phyloP scores from a whole-genome alignment of 1,140 invertebrate genomes.

The Pentalonia nigronervosa region DNA sequence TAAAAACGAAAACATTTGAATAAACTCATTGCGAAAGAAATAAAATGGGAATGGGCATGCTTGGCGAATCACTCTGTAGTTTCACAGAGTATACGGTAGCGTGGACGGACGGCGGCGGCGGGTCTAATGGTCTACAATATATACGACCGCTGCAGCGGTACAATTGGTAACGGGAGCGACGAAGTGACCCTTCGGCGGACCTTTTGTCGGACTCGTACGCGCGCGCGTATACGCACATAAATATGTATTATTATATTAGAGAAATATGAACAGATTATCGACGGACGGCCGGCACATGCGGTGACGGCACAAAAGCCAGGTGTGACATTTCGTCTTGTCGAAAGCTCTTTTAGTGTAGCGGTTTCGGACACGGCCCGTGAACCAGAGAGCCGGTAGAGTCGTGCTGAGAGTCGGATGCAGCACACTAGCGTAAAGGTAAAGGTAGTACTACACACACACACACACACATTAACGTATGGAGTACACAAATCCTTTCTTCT shows the following conservation, averaged over 20 bases:
- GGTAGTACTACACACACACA: not conserved
- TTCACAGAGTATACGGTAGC: no score
- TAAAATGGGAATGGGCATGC: no score
- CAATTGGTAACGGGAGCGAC: not conserved
- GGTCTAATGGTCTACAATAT: not conserved
- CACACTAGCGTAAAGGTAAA: not conserved
- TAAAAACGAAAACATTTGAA: not conserved
- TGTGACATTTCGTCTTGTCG: conserved; percentile 38
- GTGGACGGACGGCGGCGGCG: no score
- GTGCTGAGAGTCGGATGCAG: conserved; percentile 28
- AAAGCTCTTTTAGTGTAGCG: conserved; percentile 21
- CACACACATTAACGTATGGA: not conserved
- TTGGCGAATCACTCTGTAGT: no score
- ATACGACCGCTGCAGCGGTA: not conserved
- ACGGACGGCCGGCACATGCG: not conserved
- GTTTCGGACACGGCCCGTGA: not conserved
- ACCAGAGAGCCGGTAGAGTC: not conserved
- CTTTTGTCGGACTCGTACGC: not conserved
- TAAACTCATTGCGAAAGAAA: no score
- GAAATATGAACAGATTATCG: conserved; percentile 46
- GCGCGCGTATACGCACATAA: not conserved
- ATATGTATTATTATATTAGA: not conserved
- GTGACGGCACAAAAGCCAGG: conserved; percentile 22
- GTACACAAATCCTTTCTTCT: not conserved
- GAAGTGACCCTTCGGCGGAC: not conserved